Evolutionary conservation across 2,888 invertebrate genomes (phyloP), one percentile per base, ranked within the genome.

Genomic region (Xanthorhoe spadicearia): DNA sequence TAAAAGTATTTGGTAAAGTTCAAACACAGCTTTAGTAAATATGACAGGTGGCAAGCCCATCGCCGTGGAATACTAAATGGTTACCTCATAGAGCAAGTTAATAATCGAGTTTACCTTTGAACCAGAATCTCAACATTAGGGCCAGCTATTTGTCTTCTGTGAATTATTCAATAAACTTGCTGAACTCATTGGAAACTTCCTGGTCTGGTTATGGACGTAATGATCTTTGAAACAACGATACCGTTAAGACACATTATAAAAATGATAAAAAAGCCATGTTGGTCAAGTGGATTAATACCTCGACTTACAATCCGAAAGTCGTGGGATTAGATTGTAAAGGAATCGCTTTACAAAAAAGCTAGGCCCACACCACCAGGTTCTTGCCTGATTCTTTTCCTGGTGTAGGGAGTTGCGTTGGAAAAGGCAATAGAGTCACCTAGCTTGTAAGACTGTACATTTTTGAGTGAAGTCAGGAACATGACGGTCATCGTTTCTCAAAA

Each of bases 81-180:
- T 13, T 43, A 13, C 38, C 13, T 13, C 13, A 13, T 43, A 13
- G 38, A 55, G n/a, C 15, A 56, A 56, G 56, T 48, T 56, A 28
- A 32, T 32, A 57, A 57, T 57, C 32, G 32, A 49, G 18, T 57
- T 57, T 18, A 57, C 57, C 48, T 17, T 57, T 48, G 23, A 48
- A 56, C 46, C 56, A 28, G 18, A 46, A 56, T 43, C 28, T 43
- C 38, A 43, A 43, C 17, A 48, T 28, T 38, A 13, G 13, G 28
- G 23, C 38, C 13, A 13, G 38, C 28, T 56, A 62, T 56, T 63
- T 63, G 48, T 48, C 64, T 58, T 64, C 38, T 35, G 64, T 64
- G 57, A 63, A 63, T 64, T 58, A 64, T 64, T 58, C 63, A 57
- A 35, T 3, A 4, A 28, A 59, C 57, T 57, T 51, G 43, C 19